A percentile compares a stretch with the other conserved stretches of the same genome.
Evolutionary conservation across 2,113 vertebrate species (phyloP).

Genomic region (Tylochromis polylepis): DNA sequence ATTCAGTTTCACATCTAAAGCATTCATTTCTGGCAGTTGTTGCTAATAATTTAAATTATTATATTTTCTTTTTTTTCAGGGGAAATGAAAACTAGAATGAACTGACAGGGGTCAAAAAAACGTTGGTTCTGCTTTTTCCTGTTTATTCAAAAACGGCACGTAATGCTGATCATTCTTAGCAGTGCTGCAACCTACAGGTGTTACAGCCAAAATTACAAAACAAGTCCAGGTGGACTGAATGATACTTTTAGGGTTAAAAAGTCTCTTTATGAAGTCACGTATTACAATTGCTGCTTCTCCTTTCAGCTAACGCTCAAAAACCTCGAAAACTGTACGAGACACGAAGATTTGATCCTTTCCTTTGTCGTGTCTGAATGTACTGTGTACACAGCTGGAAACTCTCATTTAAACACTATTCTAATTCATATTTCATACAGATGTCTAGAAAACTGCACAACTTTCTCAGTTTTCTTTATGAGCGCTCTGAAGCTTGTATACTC

Average conservation of each 20-base stretch:
- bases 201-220: neutral
- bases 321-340: rapidly evolving
- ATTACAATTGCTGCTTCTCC: neutral
- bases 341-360: neutral
- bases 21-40: neutral
- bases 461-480: neutral
- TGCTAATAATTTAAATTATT: neutral
- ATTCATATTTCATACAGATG: neutral
- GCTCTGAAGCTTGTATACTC: neutral
- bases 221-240: neutral
- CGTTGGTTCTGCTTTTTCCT: neutral
- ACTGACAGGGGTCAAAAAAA: neutral
- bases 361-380: neutral
- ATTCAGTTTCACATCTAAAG: neutral
- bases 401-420: neutral
- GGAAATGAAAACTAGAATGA: neutral
- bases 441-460: neutral
- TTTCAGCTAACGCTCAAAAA: neutral
- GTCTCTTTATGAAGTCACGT: neutral
- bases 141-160: neutral
- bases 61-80: neutral
- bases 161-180: neutral
- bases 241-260: neutral
- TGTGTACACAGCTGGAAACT: neutral
- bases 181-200: neutral